Percentiles rank a stretch among this genome's conserved stretches.
These are phyloP conservation scores for Mobula hypostoma DNA, from an alignment of 2,113 vertebrate species.

Conservation along the genomic window DNA sequence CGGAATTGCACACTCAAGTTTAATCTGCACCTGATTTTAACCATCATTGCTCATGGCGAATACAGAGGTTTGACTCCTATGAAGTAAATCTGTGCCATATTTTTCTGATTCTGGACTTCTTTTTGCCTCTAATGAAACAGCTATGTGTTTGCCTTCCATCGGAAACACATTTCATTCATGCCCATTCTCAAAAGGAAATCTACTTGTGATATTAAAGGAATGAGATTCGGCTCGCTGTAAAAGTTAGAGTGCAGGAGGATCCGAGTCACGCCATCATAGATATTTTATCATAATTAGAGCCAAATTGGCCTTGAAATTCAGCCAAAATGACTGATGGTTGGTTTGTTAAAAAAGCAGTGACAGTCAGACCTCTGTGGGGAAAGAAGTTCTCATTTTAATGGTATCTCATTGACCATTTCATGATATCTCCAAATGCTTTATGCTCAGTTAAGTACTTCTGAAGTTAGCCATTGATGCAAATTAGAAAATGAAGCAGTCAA, in stretches of 20 bases:
- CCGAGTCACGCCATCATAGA: background rate
- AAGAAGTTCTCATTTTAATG: too few species aligned
- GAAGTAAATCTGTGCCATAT: background rate
- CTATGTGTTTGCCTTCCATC: background rate
- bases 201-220: too few species aligned
- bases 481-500: too few species aligned
- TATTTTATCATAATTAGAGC: background rate
- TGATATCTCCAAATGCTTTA: too few species aligned
- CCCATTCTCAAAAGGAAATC: too few species aligned
- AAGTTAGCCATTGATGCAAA: too few species aligned
- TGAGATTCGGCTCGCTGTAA: background rate
- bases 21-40: background rate
- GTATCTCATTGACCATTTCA: too few species aligned
- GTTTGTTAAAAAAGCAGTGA: background rate
- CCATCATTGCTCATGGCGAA: background rate
- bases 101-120: background rate
- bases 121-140: background rate
- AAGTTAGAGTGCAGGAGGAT: background rate
- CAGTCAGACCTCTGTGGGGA: too few species aligned
- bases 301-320: background rate
- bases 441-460: too few species aligned
- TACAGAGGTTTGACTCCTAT: background rate
- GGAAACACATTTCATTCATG: too few species aligned
- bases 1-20: background rate
- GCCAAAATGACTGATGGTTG: background rate